Evolutionary conservation across 2,113 vertebrate species (phyloP), one percentile per base, ranked within the genome.

Genomic region (Platycercus adscitus): DNA sequence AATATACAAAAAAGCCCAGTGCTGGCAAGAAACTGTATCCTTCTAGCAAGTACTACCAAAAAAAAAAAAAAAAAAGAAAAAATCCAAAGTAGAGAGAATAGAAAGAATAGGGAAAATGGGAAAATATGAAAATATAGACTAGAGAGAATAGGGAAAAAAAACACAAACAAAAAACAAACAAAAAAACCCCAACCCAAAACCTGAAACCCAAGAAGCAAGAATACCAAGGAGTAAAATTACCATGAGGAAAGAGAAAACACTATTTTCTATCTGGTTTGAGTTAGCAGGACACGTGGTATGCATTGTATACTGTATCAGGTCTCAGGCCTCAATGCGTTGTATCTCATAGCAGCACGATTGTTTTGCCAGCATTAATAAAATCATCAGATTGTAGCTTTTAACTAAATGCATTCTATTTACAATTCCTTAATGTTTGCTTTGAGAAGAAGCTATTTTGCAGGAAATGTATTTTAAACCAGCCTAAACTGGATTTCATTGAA

Each of bases 151-250:
- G 47, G 23, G 47, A 25, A 25, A 49, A 49, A 49, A 13, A 49
- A 6, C 21, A 20, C 11, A 49, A 49, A 11, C 6, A 50, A 50
- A 14, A 56, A 50, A 14, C 18, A 6, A 55, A 20, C 18, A 13
- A 58, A n/a, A 33, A 12, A 55, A 0, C 18, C 33, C 12, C 12
- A 58, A 61, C 23, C 26, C 17, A 86, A 89, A 28, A 87, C 31
- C 17, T 49, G 18, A 81, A 87, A 90, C 77, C 70, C 28, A 81
- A 91, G 73, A 58, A 64, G 25, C 14, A 92, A 77, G 33, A 58
- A 94, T 11, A 60, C 44, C 47, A 82, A 83, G 23, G 21, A 78
- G 93, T 60, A 95, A 52, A 49, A 88, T 95, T 86, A 95, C 24
- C 75, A 76, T 19, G 13, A 88, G 55, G 93, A 91, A 89, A 64